Percentiles rank a stretch among this genome's conserved stretches.
phyloP scores from a whole-genome alignment of 2,888 invertebrate species.

The Thymelicus acteon region DNA sequence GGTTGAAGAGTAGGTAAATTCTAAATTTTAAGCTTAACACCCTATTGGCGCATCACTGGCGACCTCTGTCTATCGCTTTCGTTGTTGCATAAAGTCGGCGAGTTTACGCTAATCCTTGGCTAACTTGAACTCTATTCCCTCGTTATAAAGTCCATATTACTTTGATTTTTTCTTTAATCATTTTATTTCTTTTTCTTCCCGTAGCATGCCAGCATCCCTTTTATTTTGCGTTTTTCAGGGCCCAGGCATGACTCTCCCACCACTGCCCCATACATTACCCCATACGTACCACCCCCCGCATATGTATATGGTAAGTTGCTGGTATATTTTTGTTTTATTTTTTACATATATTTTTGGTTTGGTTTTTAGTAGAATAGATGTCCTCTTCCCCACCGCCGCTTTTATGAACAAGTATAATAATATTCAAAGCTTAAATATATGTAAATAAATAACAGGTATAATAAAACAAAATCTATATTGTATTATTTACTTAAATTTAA shows the following conservation, averaged over 20 bases:
- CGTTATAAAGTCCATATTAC: conserved; percentile 19
- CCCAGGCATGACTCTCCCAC: conserved; percentile 81
- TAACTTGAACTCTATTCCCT: conserved; percentile 20
- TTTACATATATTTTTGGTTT: conserved; percentile 44
- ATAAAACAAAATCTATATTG: background rate
- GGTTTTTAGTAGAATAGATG: conserved; percentile 26
- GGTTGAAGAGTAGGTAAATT: conserved; percentile 14
- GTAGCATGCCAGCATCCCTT: conserved; percentile 75
- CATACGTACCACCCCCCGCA: conserved; percentile 84
- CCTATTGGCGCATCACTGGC: conserved; percentile 28
- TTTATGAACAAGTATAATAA: conserved; percentile 9
- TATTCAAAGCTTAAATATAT: conserved; percentile 17
- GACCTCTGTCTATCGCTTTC: conserved; percentile 44
- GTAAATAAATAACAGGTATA: conserved; percentile 21
- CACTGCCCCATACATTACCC: conserved; percentile 82
- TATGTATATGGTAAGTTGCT: conserved; percentile 82
- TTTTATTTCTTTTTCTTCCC: conserved; percentile 55
- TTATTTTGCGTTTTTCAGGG: conserved; percentile 81
- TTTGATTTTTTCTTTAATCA: conserved; percentile 43
- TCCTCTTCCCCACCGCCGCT: conserved; percentile 23
- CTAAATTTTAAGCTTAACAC: conserved; percentile 30
- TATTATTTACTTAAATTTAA: too few relatives aligned
- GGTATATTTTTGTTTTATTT: conserved; percentile 47
- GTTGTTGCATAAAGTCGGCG: conserved; percentile 42
- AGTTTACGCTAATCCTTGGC: conserved; percentile 19